Conservation (phyloP, 2,113 vertebrate genomes). For the Pyxicephalus adspersus region DNA sequence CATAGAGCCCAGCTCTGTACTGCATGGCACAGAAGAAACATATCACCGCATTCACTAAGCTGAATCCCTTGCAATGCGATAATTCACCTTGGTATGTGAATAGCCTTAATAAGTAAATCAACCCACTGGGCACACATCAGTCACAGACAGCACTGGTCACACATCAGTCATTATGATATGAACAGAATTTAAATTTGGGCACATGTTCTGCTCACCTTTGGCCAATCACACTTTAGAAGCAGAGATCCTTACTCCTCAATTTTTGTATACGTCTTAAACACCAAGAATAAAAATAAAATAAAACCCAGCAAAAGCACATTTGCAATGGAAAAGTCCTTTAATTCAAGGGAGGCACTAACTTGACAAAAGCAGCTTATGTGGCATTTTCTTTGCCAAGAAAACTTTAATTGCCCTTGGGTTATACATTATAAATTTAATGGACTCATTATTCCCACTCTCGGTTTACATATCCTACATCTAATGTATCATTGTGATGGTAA, state of each 20-base stretch:
- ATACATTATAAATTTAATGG: conserved; percentile 30
- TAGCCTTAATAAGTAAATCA: too few species aligned
- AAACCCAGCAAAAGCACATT: neutral
- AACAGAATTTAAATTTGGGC: neutral
- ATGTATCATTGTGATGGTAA: neutral
- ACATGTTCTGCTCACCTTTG: neutral
- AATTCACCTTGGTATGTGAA: neutral
- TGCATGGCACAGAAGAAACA: too few species aligned
- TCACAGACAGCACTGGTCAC: too few species aligned
- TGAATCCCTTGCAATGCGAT: neutral
- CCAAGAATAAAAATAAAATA: neutral
- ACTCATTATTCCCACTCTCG: neutral
- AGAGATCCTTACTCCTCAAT: neutral
- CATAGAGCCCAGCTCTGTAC: too few species aligned
- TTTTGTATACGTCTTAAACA: neutral
- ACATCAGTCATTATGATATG: neutral
- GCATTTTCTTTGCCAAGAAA: conserved; percentile 21
- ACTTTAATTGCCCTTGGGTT: neutral
- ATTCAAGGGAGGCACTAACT: neutral
- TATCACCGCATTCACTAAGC: too few species aligned
- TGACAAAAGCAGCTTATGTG: neutral
- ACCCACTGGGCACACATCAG: too few species aligned
- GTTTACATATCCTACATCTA: neutral
- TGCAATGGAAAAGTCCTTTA: neutral
- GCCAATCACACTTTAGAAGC: neutral